phyloP scores from a whole-genome alignment of 2,113 vertebrate genomes.

The Saguinus midas region DNA sequence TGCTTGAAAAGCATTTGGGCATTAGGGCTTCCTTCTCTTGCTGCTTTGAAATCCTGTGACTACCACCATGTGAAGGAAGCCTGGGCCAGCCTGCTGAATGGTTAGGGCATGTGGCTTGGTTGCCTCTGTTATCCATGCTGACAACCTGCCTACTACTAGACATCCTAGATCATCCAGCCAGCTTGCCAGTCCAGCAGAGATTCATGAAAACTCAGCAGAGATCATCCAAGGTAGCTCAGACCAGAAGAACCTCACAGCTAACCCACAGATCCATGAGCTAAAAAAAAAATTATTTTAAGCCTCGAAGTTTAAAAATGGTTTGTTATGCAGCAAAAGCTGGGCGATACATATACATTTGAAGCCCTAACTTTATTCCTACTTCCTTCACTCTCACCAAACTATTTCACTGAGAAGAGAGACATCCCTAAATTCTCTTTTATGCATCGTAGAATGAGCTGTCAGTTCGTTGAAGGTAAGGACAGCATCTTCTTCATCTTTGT shows the following conservation, averaged over 20 bases:
- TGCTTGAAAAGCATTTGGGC: background rate
- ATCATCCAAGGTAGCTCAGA: background rate
- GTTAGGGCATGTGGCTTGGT: background rate
- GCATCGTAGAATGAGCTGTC: background rate
- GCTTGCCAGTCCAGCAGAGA: background rate
- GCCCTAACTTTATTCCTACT: background rate
- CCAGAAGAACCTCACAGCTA: background rate
- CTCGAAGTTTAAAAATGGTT: background rate
- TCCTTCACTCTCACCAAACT: background rate
- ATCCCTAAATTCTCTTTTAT: background rate
- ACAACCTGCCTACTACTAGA: background rate
- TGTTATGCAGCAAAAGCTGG: background rate
- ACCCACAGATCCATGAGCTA: background rate
- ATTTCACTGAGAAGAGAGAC: conserved; percentile 24
- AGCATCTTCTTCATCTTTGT: background rate
- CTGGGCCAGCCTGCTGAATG: background rate
- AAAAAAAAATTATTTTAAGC: background rate
- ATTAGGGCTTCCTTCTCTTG: background rate
- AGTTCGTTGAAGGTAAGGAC: background rate
- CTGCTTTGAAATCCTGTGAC: background rate
- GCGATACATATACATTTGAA: background rate
- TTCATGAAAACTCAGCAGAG: background rate
- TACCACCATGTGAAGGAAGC: background rate
- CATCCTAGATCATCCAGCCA: background rate
- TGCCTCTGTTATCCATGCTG: background rate